phyloP scores from a whole-genome alignment of 1,140 invertebrate species.

The Heterodera schachtii region DNA sequence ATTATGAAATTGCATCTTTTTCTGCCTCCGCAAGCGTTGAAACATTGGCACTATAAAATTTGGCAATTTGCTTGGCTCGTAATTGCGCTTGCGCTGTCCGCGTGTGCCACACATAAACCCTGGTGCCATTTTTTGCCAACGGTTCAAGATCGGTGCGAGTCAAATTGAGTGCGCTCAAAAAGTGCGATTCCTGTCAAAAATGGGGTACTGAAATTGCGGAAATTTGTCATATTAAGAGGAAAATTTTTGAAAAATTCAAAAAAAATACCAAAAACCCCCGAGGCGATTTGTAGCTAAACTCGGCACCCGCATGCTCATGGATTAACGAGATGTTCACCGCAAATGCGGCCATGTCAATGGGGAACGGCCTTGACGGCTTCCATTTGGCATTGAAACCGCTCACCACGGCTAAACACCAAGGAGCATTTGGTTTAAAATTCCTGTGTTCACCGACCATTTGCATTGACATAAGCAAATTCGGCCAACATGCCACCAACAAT shows the following conservation, averaged over 20 bases:
- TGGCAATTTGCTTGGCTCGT: slow-evolving; percentile 5
- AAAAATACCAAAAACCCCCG: slow-evolving; percentile 59
- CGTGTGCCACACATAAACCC: slow-evolving; percentile 62
- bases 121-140: slow-evolving; percentile 56
- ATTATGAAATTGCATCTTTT: slow-evolving; percentile 30
- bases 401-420: slow-evolving; percentile 22
- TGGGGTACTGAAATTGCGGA: neutral
- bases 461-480: slow-evolving; percentile 53
- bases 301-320: slow-evolving; percentile 46
- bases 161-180: slow-evolving; percentile 48
- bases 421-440: neutral
- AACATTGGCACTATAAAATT: slow-evolving; percentile 26
- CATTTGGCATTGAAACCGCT: slow-evolving; percentile 58
- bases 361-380: slow-evolving; percentile 61
- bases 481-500: slow-evolving; percentile 62
- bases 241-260: neutral
- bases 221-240: neutral
- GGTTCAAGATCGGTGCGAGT: slow-evolving; percentile 56
- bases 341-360: slow-evolving; percentile 65
- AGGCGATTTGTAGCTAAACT: slow-evolving; percentile 56
- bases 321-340: slow-evolving; percentile 61
- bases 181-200: slow-evolving; percentile 59
- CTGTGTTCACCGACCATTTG: slow-evolving; percentile 23
- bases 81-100: slow-evolving; percentile 44
- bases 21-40: slow-evolving; percentile 22